A percentile compares a stretch with the other conserved stretches of the same genome.
Evolutionary conservation across 2,888 invertebrate genomes (phyloP).

Genomic region (Calameuta idolon): DNA sequence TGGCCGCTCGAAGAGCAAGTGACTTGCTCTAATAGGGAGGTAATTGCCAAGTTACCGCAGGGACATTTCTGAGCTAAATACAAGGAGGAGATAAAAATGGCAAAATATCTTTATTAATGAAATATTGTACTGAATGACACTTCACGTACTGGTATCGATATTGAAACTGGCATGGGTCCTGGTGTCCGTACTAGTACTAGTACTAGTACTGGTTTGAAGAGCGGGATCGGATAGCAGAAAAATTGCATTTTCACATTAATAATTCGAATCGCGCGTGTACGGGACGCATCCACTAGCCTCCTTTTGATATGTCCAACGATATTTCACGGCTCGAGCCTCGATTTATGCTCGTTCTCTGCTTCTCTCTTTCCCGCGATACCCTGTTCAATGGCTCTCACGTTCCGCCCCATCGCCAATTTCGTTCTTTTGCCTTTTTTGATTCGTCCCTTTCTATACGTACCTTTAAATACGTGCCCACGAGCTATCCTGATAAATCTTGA

Average conservation of each 20-base stretch:
- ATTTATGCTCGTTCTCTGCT: not conserved
- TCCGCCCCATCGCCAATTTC: not conserved
- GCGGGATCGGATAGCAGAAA: not conserved
- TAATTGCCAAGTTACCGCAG: not conserved
- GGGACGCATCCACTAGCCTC: not conserved
- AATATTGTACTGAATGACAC: not conserved
- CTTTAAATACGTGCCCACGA: conserved; percentile 3
- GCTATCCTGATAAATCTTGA: not conserved
- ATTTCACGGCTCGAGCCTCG: conserved; percentile 8
- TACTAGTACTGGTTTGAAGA: not conserved
- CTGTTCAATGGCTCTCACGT: not conserved
- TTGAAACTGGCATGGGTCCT: not conserved
- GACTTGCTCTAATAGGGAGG: not conserved
- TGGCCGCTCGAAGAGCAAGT: not conserved
- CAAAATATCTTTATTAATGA: not conserved
- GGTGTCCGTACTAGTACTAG: not conserved
- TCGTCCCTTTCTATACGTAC: not conserved
- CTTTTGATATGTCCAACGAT: conserved; percentile 6
- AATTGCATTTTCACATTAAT: conserved; percentile 8
- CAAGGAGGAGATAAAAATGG: not conserved
- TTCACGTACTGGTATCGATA: not conserved
- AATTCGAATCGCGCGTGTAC: conserved; percentile 10
- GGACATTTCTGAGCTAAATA: not conserved
- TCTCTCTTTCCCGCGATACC: not conserved
- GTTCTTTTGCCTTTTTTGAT: not conserved